These are phyloP conservation scores for Melanophora roralis DNA, from an alignment of 2,888 invertebrate genomes.

Conservation along the genomic window DNA sequence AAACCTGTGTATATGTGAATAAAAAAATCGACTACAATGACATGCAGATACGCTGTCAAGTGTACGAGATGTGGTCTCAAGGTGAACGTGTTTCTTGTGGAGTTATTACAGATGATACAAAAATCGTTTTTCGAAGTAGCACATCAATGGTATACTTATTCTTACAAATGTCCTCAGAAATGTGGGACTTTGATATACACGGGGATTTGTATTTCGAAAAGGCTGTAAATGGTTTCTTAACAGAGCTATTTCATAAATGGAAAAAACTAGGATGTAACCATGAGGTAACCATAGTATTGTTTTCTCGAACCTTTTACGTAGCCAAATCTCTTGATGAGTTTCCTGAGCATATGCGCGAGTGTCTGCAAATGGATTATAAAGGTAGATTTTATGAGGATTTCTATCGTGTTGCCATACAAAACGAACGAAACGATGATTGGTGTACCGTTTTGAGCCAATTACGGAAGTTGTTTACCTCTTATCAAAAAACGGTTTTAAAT, in stretches of 20 bases:
- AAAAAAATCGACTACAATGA: conserved; percentile 97
- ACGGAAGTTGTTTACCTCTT: conserved; percentile 91
- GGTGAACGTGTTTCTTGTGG: conserved; percentile 97
- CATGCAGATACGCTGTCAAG: conserved; percentile 88
- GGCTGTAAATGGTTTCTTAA: conserved; percentile 96
- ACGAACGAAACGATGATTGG: conserved; percentile 99
- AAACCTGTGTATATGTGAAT: conserved; percentile 94
- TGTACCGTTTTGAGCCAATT: conserved; percentile 91
- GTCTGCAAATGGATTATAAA: conserved; percentile 94
- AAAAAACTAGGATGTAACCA: conserved; percentile 94
- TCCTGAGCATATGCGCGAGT: conserved; percentile 91
- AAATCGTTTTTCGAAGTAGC: conserved; percentile 97
- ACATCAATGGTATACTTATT: conserved; percentile 98
- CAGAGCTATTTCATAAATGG: conserved; percentile 98
- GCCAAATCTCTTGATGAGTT: conserved; percentile 91
- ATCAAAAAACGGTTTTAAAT: conserved; percentile 90
- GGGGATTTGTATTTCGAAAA: conserved; percentile 99
- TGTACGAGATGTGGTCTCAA: conserved; percentile 96
- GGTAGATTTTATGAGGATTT: conserved; percentile 99
- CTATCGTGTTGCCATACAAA: conserved; percentile 97
- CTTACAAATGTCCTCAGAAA: conserved; percentile 99
- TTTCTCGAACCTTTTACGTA: conserved; percentile 96
- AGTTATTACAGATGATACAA: conserved; percentile 95
- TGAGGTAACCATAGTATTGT: conserved; percentile 98
- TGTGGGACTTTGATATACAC: conserved; percentile 99